Evolutionary conservation across 2,888 invertebrate species (phyloP), one percentile per base, ranked within the genome.

Genomic region (Aleiodes leptofemur): DNA sequence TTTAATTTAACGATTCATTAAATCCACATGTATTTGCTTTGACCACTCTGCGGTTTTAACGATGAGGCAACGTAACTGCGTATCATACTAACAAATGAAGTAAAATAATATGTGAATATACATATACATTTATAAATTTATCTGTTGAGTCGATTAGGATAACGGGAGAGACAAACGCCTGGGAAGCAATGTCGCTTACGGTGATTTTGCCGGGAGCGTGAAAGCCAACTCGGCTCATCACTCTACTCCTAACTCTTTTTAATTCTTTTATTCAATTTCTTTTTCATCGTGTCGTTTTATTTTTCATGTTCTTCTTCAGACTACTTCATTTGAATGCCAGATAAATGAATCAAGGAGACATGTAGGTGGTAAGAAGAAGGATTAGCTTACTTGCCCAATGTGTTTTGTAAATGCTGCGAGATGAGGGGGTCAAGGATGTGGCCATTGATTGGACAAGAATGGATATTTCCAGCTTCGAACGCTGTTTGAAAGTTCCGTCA

Each of bases 131-230:
- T 8, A 29, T 57, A 16, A 7, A 57, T 57, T 9, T 78, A 83
- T 78, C 78, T 81, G 74, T 77, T 81, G 72, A 68, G 66, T 73
- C 82, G 82, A 84, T 83, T 82, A 83, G 82, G 83, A 83, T 86
- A 86, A 86, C 85, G 86, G 86, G 85, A 85, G 86, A 84, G 81
- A 80, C 73, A 77, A 83, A 84, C 79, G 83, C 78, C 77, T 73
- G 81, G 64, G 48, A 64, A 74, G 64, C 72, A 64, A 70, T 71
- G 55, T 64, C 31, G 31, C 31, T 69, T 55, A 43, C 31, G 48
- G 31, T 50, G 51, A 69, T 73, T 69, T 69, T 43, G 59, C 59
- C 34, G 31, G 34, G 31, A 69, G 66, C 56, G 48, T 43, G 29
- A 73, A 59, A 69, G 43, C 55, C 48, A 23, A 64, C 56, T 55